Percentiles rank a stretch among this genome's conserved stretches.
These are phyloP conservation scores for Glareola pratincola DNA, from an alignment of 2,113 vertebrate genomes.

Conservation along the genomic window DNA sequence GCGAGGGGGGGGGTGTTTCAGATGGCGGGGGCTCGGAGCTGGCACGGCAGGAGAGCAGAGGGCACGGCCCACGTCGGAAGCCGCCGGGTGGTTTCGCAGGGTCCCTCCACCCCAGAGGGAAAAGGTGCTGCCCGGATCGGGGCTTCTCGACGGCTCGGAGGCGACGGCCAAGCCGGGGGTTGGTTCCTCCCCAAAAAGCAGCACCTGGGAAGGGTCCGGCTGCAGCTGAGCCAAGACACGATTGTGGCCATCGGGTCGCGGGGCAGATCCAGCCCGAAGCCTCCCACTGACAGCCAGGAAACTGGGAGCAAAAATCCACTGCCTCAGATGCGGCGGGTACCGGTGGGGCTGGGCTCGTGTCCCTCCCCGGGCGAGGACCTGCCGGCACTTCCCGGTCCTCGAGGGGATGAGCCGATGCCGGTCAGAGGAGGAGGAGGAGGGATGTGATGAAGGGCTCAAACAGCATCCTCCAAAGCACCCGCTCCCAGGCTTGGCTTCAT, in stretches of 20 bases:
- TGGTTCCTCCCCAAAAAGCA: background rate
- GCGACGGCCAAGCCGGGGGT: fast-evolving
- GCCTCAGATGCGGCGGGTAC: background rate
- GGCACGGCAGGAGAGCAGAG: background rate
- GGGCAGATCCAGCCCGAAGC: background rate
- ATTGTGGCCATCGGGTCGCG: fast-evolving
- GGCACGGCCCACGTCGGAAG: background rate
- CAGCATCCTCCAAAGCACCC: background rate
- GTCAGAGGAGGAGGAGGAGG: background rate
- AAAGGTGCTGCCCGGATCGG: fast-evolving
- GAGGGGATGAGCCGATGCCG: background rate
- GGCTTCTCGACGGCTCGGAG: fast-evolving
- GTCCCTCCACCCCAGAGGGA: background rate
- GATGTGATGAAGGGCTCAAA: background rate
- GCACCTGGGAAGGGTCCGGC: background rate
- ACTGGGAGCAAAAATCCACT: background rate
- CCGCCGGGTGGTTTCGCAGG: fast-evolving
- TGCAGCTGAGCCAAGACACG: background rate
- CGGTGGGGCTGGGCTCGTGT: fast-evolving
- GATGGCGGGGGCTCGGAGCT: background rate
- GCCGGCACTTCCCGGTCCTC: fast-evolving
- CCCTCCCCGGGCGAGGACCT: background rate
- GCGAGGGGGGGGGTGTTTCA: background rate
- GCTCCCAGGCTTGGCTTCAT: background rate
- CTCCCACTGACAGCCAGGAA: background rate